Conservation (phyloP, 2,888 invertebrate species). For the Drosophila neotestacea region DNA sequence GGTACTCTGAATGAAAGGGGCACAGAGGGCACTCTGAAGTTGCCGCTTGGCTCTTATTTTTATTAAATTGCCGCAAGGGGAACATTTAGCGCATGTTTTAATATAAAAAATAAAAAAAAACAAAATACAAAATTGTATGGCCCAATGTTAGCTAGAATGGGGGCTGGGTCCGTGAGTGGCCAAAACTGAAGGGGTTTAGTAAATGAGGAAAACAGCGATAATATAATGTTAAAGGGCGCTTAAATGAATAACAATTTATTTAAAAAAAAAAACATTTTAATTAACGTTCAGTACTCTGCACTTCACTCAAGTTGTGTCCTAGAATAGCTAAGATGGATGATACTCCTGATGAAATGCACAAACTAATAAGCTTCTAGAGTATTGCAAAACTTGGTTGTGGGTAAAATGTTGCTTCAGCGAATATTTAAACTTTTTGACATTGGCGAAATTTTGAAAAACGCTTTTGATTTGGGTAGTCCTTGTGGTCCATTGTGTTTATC, state of each 20-base stretch:
- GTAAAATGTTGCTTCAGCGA: background rate
- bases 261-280: constrained; percentile 27
- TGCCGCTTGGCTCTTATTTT: constrained; percentile 69
- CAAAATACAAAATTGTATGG: constrained; percentile 26
- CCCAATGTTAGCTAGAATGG: constrained; percentile 13
- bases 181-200: constrained; percentile 18
- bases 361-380: background rate
- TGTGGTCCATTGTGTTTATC: constrained; percentile 26
- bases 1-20: background rate
- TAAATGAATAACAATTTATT: constrained; percentile 36
- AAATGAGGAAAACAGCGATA: constrained; percentile 17
- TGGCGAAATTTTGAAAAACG: background rate
- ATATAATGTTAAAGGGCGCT: constrained; percentile 41
- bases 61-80: constrained; percentile 78
- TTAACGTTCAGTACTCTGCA: constrained; percentile 13
- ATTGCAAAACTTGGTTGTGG: too few relatives aligned
- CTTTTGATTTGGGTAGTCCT: constrained; percentile 37
- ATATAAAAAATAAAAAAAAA: constrained; percentile 50
- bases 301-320: constrained; percentile 19
- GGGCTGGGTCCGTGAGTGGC: constrained; percentile 47
- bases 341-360: too few relatives aligned
- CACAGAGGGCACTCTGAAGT: constrained; percentile 34
- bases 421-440: background rate
- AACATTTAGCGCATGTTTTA: constrained; percentile 78
- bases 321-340: background rate